Evolutionary conservation across 2,797 vertebrate species (phyloP).

Genomic region (Enteromius thamalakanensis): DNA sequence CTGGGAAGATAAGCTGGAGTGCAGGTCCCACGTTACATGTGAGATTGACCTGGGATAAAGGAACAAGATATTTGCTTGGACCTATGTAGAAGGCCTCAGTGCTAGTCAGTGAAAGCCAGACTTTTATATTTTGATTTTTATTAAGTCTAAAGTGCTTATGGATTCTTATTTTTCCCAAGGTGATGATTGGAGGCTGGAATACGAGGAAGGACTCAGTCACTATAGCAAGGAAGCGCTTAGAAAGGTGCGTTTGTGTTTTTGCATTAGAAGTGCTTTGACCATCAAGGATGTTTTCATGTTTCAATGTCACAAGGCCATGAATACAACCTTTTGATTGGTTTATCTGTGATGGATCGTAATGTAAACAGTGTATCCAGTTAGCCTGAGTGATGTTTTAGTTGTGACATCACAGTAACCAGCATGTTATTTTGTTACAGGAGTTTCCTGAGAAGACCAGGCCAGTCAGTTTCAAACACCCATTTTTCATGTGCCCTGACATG

Average conservation of each 20-base stretch:
- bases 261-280: background rate
- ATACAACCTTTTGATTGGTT: background rate
- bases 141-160: background rate
- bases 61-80: background rate
- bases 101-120: background rate
- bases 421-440: slow-evolving; percentile 66
- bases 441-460: slow-evolving; percentile 78
- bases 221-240: slow-evolving; percentile 74
- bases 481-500: slow-evolving; percentile 79
- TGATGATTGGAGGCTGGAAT: slow-evolving; percentile 76
- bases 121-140: background rate
- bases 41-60: slow-evolving; percentile 26
- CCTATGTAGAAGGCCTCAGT: background rate
- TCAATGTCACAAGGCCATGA: background rate
- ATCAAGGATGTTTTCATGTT: background rate
- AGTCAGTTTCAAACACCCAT: slow-evolving; percentile 69
- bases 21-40: background rate
- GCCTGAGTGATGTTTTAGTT: background rate
- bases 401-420: background rate
- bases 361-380: background rate
- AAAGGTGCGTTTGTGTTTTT: slow-evolving; percentile 68
- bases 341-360: background rate
- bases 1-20: slow-evolving; percentile 36
- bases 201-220: slow-evolving; percentile 75
- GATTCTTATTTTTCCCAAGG: slow-evolving; percentile 63